Evolutionary conservation across 1,140 invertebrate species (phyloP).

Genomic region (Sminthurinus signatus): DNA sequence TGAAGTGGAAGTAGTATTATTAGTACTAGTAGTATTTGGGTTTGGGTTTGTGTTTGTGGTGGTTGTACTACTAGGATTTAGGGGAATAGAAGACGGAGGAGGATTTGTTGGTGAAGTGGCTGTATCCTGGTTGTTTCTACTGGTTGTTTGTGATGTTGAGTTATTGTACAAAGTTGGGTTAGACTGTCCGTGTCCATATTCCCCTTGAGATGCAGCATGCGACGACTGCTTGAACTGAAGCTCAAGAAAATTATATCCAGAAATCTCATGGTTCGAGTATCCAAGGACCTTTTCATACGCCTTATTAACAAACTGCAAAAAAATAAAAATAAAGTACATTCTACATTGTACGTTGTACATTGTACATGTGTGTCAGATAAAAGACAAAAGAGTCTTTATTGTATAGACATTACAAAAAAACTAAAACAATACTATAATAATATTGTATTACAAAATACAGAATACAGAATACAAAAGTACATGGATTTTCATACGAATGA

Average conservation of each 20-base stretch:
- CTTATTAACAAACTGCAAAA: conserved; percentile 68
- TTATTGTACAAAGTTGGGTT: conserved; percentile 7
- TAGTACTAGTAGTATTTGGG: conserved; percentile 20
- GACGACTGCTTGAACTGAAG: conserved; percentile 41
- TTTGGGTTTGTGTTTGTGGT: conserved; percentile 25
- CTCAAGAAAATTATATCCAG: conserved; percentile 61
- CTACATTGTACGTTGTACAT: no score
- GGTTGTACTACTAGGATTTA: neutral
- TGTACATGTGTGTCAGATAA: no score
- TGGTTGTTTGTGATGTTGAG: neutral
- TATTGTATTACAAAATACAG: no score
- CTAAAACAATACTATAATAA: no score
- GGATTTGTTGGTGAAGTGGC: neutral
- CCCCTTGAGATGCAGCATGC: conserved; percentile 7
- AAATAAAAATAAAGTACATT: conserved; percentile 17
- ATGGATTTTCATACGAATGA: no score
- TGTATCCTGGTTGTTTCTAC: conserved; percentile 7
- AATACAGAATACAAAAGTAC: no score
- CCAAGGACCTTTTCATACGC: conserved; percentile 68
- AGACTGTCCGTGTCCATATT: neutral
- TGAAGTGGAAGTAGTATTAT: conserved; percentile 6
- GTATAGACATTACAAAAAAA: no score
- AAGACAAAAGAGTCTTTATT: no score
- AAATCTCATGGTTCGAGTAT: conserved; percentile 64
- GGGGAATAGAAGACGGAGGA: no score